phyloP scores from a whole-genome alignment of 2,113 vertebrate species.

The Prionailurus viverrinus region DNA sequence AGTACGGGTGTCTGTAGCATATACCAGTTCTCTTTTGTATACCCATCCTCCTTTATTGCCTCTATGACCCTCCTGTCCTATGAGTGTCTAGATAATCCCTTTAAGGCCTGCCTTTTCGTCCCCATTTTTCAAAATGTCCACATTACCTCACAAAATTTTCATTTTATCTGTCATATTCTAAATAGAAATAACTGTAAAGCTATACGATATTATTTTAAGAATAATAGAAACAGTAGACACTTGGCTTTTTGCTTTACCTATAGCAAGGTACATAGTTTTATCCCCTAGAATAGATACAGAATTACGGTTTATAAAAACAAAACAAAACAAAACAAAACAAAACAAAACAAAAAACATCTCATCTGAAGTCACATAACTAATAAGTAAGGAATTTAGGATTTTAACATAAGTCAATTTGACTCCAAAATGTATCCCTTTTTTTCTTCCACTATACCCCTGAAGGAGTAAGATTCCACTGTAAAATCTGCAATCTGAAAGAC shows the following conservation, averaged over 20 bases:
- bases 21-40: background rate
- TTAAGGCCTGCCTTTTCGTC: background rate
- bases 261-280: background rate
- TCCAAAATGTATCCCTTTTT: background rate
- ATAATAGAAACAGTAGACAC: background rate
- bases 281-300: background rate
- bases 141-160: background rate
- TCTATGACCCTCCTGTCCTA: background rate
- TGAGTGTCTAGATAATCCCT: background rate
- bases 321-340: background rate
- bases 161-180: background rate
- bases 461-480: background rate
- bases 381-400: background rate
- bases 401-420: background rate
- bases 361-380: background rate
- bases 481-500: background rate
- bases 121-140: background rate
- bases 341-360: background rate
- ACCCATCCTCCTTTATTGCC: background rate
- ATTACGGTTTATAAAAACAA: background rate
- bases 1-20: background rate
- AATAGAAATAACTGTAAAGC: background rate
- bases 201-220: conserved; percentile 35
- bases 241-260: conserved; percentile 11
- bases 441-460: background rate